Evolutionary conservation across 1,140 invertebrate genomes (phyloP).

Genomic region (Carcinoscorpius rotundicauda): DNA sequence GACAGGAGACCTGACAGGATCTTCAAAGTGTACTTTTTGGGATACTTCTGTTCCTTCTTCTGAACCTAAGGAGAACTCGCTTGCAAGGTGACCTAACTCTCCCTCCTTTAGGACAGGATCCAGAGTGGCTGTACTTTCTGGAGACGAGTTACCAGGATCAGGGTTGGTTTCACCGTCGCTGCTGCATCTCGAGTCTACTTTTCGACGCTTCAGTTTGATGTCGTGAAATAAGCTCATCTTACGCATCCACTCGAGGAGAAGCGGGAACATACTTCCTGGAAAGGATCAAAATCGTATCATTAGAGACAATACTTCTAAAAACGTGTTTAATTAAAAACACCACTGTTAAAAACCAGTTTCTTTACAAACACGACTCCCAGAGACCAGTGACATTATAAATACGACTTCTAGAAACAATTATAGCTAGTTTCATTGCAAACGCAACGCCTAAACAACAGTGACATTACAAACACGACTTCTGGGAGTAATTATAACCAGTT

Average conservation of each 20-base stretch:
- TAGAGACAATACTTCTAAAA: no score
- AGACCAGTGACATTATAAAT: no score
- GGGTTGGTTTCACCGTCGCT: constrained; percentile 74
- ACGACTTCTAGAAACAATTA: no score
- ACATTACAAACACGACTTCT: no score
- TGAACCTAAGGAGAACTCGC: neutral
- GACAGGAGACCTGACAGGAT: no score
- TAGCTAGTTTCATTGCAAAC: no score
- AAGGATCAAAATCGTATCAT: constrained; percentile 18
- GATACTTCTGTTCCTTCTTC: neutral
- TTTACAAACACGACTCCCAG: no score
- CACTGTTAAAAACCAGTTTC: no score
- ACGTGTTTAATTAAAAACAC: no score
- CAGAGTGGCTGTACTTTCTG: constrained; percentile 59
- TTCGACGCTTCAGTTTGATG: constrained; percentile 81
- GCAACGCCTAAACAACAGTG: no score
- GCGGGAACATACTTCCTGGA: constrained; percentile 88
- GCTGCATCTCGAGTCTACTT: constrained; percentile 49
- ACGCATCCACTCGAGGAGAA: constrained; percentile 62
- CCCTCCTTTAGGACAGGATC: neutral
- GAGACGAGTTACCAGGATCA: constrained; percentile 50
- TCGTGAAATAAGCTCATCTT: constrained; percentile 98
- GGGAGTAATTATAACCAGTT: no score
- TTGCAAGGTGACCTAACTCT: neutral
- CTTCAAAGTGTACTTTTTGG: no score